These are phyloP conservation scores for Eristalis pertinax DNA, from an alignment of 2,888 invertebrate genomes.

Conservation along the genomic window DNA sequence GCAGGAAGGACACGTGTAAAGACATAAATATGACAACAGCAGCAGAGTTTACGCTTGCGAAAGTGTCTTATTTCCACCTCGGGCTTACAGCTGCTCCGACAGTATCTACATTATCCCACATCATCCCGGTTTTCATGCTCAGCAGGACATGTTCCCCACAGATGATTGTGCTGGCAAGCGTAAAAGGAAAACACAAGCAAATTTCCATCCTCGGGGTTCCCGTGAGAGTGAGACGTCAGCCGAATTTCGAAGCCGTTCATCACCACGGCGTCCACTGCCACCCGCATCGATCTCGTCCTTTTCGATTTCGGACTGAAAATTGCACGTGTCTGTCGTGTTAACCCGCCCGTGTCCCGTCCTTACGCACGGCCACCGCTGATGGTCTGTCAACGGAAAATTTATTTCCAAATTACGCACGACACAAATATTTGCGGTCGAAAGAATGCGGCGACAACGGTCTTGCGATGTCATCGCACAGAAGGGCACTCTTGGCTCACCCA, in stretches of 20 bases:
- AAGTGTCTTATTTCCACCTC: conserved; percentile 20
- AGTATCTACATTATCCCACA: conserved; percentile 6
- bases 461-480: not conserved
- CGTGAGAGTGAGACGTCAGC: not conserved
- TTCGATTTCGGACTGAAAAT: conserved; percentile 15
- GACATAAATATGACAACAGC: conserved; percentile 32
- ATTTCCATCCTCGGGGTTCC: not conserved
- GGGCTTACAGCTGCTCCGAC: conserved; percentile 8
- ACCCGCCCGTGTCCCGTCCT: conserved; percentile 13
- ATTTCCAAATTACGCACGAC: conserved; percentile 35
- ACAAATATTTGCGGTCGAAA: not conserved
- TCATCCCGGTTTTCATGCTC: conserved; percentile 24
- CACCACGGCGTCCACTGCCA: conserved; percentile 2
- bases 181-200: conserved; percentile 4
- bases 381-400: conserved; percentile 35
- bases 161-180: conserved; percentile 1
- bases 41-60: conserved; percentile 1
- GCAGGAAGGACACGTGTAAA: conserved; percentile 7
- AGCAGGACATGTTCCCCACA: conserved; percentile 20
- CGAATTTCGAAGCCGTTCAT: too few species aligned
- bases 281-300: not conserved
- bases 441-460: not conserved
- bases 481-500: not conserved
- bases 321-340: conserved; percentile 27
- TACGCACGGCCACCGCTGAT: conserved; percentile 25